These are phyloP conservation scores for Alectoris magna DNA, from an alignment of 2,797 vertebrate genomes.

Conservation along the genomic window DNA sequence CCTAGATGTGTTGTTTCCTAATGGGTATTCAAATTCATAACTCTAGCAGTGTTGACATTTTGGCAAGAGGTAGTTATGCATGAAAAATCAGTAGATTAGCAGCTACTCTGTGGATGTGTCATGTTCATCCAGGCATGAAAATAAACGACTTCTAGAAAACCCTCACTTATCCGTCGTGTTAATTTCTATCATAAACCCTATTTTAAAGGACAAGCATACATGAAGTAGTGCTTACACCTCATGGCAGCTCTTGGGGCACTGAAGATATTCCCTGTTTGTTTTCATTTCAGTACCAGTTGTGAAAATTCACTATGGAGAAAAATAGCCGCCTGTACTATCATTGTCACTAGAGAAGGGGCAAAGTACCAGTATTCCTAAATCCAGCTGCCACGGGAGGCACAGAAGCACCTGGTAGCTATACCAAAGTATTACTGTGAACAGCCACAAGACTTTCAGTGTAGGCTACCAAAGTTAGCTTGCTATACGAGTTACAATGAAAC, in stretches of 20 bases:
- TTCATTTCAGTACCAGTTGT: not conserved
- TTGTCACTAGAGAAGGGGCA: not conserved
- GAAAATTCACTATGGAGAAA: not conserved
- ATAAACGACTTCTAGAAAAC: not conserved
- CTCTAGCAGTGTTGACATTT: not conserved
- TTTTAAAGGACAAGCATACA: not conserved
- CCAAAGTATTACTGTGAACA: not conserved
- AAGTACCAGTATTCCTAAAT: not conserved
- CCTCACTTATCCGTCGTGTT: not conserved
- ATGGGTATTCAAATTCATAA: not conserved
- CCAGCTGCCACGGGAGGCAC: not conserved
- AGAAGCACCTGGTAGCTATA: not conserved
- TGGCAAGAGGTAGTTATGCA: not conserved
- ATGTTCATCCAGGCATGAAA: not conserved
- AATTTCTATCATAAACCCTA: not conserved
- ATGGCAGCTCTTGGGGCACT: not conserved
- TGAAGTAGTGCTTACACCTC: not conserved
- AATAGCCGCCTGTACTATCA: not conserved
- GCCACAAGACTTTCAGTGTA: not conserved
- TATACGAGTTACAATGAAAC: not conserved
- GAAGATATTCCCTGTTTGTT: not conserved
- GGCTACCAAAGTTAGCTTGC: not conserved
- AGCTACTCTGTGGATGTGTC: not conserved
- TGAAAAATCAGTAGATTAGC: not conserved
- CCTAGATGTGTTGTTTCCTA: not conserved